Conservation (phyloP, 1,140 invertebrate genomes). For the Leptopilina clavipes region DNA sequence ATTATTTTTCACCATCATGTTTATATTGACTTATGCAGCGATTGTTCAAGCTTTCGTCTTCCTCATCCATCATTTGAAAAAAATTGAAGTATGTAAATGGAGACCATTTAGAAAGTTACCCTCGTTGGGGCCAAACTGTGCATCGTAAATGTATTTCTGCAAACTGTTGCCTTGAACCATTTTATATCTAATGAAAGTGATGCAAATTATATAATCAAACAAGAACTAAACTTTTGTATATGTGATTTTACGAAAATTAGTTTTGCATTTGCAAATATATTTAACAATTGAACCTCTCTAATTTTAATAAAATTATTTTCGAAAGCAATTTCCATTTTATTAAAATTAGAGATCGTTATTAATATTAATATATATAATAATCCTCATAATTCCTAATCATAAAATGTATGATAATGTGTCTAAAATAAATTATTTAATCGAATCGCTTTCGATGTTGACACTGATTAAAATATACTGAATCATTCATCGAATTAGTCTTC, state of each 20-base stretch:
- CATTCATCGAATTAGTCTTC: not conserved
- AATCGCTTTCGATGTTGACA: slow-evolving; percentile 32
- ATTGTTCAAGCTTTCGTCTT: slow-evolving; percentile 8
- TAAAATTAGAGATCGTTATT: not conserved
- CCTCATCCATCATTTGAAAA: slow-evolving; percentile 23
- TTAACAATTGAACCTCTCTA: not conserved
- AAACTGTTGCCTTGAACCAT: slow-evolving; percentile 31
- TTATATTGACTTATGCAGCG: no score
- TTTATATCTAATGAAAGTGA: slow-evolving; percentile 30
- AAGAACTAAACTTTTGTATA: not conserved
- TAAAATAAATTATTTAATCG: slow-evolving; percentile 29
- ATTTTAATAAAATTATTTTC: slow-evolving; percentile 5
- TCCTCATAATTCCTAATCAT: not conserved
- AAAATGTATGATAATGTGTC: not conserved
- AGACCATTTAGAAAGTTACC: slow-evolving; percentile 27
- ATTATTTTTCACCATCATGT: not conserved
- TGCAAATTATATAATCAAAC: slow-evolving; percentile 8
- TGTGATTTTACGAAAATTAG: not conserved
- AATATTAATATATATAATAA: not conserved
- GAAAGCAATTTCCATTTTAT: slow-evolving; percentile 4
- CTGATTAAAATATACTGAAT: slow-evolving; percentile 20
- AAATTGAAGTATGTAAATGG: not conserved
- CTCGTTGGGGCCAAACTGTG: slow-evolving; percentile 17
- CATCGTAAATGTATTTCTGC: slow-evolving; percentile 23
- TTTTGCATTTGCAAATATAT: not conserved